phyloP scores from a whole-genome alignment of 2,888 invertebrate genomes.

The Eremobia ochroleuca region DNA sequence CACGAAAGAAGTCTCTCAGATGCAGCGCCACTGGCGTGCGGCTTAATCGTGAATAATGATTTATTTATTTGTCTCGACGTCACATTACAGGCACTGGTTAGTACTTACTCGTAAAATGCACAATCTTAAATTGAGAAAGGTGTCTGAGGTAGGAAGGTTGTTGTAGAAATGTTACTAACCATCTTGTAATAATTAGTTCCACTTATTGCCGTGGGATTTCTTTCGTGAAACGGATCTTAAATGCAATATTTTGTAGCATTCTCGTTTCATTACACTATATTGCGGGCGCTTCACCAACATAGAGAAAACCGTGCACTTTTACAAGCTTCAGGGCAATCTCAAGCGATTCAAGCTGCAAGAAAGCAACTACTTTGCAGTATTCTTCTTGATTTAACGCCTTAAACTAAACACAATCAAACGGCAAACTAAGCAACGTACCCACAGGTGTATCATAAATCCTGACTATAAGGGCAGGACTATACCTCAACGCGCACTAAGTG shows the following conservation, averaged over 20 bases:
- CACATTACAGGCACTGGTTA: not conserved
- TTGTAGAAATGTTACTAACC: not conserved
- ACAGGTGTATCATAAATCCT: slow-evolving; percentile 83
- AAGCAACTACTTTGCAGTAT: not conserved
- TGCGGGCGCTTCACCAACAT: not conserved
- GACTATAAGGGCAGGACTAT: slow-evolving; percentile 77
- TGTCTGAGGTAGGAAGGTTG: not conserved
- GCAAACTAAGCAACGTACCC: slow-evolving; percentile 72
- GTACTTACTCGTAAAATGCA: too few species aligned
- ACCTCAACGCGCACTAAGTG: slow-evolving; percentile 80
- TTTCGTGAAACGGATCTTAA: not conserved
- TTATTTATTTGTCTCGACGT: not conserved
- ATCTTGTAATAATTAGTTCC: not conserved
- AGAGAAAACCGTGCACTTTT: not conserved
- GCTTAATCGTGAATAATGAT: not conserved
- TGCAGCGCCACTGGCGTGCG: not conserved
- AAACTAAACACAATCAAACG: slow-evolving; percentile 65
- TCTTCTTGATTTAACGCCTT: slow-evolving; percentile 40
- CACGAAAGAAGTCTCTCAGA: not conserved
- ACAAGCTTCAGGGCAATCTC: not conserved
- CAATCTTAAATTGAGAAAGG: not conserved
- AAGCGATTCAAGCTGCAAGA: slow-evolving; percentile 5
- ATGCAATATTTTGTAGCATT: not conserved
- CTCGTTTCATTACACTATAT: not conserved
- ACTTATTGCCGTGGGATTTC: not conserved